These are phyloP conservation scores for Karalla daura DNA, from an alignment of 2,797 vertebrate species.

Conservation along the genomic window DNA sequence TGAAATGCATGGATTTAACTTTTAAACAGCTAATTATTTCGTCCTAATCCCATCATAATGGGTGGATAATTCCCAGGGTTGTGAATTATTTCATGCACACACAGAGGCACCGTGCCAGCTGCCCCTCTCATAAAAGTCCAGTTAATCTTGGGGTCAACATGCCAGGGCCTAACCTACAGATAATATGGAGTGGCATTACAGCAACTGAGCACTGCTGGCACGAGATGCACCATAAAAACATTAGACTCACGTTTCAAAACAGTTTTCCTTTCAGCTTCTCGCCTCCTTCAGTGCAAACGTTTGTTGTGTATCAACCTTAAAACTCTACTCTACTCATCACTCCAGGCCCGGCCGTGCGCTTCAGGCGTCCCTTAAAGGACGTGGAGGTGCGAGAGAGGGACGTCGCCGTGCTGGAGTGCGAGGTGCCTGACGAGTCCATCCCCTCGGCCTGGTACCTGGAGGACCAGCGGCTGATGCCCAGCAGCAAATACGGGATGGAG, in stretches of 20 bases:
- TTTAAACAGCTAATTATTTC: constrained; percentile 50
- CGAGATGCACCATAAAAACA: too few relatives aligned
- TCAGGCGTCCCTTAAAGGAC: constrained; percentile 87
- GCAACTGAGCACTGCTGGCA: background rate
- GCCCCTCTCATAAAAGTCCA: background rate
- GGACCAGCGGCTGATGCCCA: constrained; percentile 90
- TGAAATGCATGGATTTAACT: constrained; percentile 13
- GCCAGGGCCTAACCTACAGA: constrained; percentile 18
- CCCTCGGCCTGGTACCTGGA: constrained; percentile 93
- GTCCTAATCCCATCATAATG: constrained; percentile 43
- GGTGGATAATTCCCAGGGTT: constrained; percentile 34
- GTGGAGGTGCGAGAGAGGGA: constrained; percentile 89
- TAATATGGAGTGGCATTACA: background rate
- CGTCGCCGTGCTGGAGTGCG: constrained; percentile 92
- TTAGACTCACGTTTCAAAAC: background rate
- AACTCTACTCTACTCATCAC: background rate
- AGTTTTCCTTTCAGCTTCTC: background rate
- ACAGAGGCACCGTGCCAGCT: constrained; percentile 25
- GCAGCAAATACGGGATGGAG: constrained; percentile 93
- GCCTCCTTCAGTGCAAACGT: too few relatives aligned
- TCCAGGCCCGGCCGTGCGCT: constrained; percentile 88
- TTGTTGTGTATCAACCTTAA: too few relatives aligned
- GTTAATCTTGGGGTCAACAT: constrained; percentile 22
- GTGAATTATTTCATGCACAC: constrained; percentile 1
- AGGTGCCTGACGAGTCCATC: constrained; percentile 90